phyloP scores from a whole-genome alignment of 1,140 invertebrate species.

The Coptotermes formosanus region DNA sequence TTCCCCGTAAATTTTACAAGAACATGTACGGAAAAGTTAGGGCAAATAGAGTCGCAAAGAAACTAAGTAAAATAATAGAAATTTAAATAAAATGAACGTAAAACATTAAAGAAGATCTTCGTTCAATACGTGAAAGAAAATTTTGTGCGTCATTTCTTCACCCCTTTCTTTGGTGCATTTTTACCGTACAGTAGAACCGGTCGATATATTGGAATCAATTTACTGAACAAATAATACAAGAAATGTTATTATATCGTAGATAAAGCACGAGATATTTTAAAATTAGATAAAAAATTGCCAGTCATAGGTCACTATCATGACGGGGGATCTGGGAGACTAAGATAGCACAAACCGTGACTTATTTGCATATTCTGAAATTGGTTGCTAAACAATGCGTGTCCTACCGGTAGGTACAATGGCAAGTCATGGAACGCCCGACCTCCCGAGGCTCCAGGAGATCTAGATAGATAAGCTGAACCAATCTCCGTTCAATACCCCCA shows the following conservation, averaged over 20 bases:
- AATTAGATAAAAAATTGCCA: slow-evolving; percentile 2
- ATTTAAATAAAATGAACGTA: too few species aligned
- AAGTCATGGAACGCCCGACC: neutral
- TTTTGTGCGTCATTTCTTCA: too few species aligned
- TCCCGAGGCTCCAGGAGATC: neutral
- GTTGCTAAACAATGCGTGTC: slow-evolving; percentile 17
- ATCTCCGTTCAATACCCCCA: slow-evolving; percentile 14
- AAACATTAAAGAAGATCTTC: too few species aligned
- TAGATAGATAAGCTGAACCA: neutral
- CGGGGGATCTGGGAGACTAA: neutral
- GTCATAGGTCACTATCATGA: neutral
- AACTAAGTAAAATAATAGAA: too few species aligned
- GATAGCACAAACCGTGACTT: neutral
- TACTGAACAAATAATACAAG: neutral
- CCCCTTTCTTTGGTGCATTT: too few species aligned
- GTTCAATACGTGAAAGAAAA: too few species aligned
- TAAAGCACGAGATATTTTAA: neutral
- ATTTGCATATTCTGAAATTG: slow-evolving; percentile 17
- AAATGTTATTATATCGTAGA: neutral
- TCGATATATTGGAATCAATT: neutral
- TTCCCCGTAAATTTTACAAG: too few species aligned
- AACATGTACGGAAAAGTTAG: too few species aligned
- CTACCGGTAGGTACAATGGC: neutral
- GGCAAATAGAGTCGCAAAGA: too few species aligned
- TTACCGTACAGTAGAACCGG: too few species aligned